Conservation (phyloP, 2,113 vertebrate genomes). For the Hemicordylus capensis region DNA sequence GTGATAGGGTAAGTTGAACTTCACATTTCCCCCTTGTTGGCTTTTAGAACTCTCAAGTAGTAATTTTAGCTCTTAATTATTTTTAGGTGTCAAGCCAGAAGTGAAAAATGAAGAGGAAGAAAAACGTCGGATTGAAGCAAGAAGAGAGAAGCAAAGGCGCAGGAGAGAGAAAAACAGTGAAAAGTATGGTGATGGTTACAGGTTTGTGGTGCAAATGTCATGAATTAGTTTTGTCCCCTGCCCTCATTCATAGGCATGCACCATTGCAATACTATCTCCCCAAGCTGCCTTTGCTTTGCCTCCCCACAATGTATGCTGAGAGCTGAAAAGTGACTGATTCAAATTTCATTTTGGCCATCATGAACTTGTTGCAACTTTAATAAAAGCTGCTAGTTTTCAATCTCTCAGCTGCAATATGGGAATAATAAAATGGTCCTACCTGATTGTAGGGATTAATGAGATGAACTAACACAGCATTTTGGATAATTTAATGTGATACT, state of each 20-base stretch:
- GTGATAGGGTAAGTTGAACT: background rate
- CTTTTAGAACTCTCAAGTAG: background rate
- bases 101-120: constrained; percentile 82
- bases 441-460: background rate
- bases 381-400: background rate
- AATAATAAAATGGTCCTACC: background rate
- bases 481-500: background rate
- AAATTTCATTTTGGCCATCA: background rate
- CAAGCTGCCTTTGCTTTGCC: background rate
- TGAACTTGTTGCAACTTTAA: background rate
- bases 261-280: background rate
- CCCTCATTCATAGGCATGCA: background rate
- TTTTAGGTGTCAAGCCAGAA: constrained; percentile 75
- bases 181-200: constrained; percentile 87
- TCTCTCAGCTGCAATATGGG: too few species aligned
- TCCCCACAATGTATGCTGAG: background rate
- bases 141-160: constrained; percentile 84
- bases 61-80: constrained; percentile 24
- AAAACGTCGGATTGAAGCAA: constrained; percentile 82
- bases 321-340: background rate
- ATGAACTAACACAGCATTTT: background rate
- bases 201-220: constrained; percentile 70
- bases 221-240: background rate
- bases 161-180: constrained; percentile 88
- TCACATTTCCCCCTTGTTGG: background rate